Evolutionary conservation across 2,888 invertebrate species (phyloP), one percentile per base, ranked within the genome.

Genomic region (Anticlea derivata): DNA sequence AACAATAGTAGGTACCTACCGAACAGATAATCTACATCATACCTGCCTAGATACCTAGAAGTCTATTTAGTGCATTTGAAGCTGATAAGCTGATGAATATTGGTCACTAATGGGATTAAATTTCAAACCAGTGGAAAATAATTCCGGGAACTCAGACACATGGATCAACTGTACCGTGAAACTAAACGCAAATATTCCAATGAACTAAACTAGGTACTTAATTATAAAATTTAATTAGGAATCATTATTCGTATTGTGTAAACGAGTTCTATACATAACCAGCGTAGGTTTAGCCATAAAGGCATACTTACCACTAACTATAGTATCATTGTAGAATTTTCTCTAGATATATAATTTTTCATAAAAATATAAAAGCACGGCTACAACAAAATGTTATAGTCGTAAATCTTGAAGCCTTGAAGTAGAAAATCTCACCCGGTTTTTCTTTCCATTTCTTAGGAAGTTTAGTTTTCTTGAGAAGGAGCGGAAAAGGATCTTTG

Each of bases 381-480:
- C 26, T 33, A 22, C 33, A 41, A 53, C 38, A 35, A 44, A 48
- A 33, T 44, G 10, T 34, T 20, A 43, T 24, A 44, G 34, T 45
- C 45, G 40, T 51, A 35, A 48, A 45, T 51, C 52, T 38, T 47
- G n/a, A 37, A 41, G 30, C 43, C 40, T 30, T 39, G 11, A 45
- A 40, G 26, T 51, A 46, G 31, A 48, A 39, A 48, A 39, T 44
- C 65, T 76, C 70, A 83, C 92, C 80, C n/a, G 93, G 92, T 58
- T 91, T 74, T 68, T 93, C 92, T 60, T 92, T 93, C 93, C 93
- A 94, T 69, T 93, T 92, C 80, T 95, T 96, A 0, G 96, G 95
- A 13, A 97, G 85, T 82, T 94, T 96, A 40, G 92, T 95, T 80
- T 94, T 94, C 68, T 93, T 94, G 41, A 97, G 89, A 17, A 96